Evolutionary conservation across 2,113 vertebrate genomes (phyloP), one percentile per base, ranked within the genome.

Genomic region (Ancistrus triradiatus): DNA sequence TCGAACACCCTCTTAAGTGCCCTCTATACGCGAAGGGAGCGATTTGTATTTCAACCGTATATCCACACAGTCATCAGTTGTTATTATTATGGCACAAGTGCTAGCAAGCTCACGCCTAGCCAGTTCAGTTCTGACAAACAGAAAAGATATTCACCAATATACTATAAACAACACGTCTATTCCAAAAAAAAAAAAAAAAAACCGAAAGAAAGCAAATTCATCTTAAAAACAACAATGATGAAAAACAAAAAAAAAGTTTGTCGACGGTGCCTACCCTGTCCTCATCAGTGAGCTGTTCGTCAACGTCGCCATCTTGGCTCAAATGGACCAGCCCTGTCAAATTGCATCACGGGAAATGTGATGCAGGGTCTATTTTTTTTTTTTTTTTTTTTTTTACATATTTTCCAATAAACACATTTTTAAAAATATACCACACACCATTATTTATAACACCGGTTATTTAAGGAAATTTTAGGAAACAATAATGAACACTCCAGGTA

Each of bases 221-320:
- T 38, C 6, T 22, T 3, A 6, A 7, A n/a, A 33, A 3, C 5
- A 14, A 18, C 2, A 48, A 42, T 1, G 24, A 3, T 1, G 3
- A 21, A 33, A 50, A 48, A 27, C 21, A 44, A 37, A 18, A 13
- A 9, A 56, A 72, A 50, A 59, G 24, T 42, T 52, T 72, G 59
- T 43, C 65, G 55, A 3, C 46, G 58, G 15, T n/a, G 37, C n/a
- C 3, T 92, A 94, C 93, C 93, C 92, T 95, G 78, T 96, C 92
- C 55, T 92, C 90, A 57, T 93, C 90, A 76, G 88, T 86, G 77
- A 93, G 87, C 79, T 91, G 87, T 40, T 91, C 93, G 35, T 92
- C 93, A 64, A 89, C 84, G 76, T 94, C 72, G 92, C 94, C 94
- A 96, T 96, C 82, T 94, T 90, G 89, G 83, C 80, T 87, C 86